Evolutionary conservation across 2,113 vertebrate genomes (phyloP), one percentile per base, ranked within the genome.

Genomic region (Alaudala cheleensis): DNA sequence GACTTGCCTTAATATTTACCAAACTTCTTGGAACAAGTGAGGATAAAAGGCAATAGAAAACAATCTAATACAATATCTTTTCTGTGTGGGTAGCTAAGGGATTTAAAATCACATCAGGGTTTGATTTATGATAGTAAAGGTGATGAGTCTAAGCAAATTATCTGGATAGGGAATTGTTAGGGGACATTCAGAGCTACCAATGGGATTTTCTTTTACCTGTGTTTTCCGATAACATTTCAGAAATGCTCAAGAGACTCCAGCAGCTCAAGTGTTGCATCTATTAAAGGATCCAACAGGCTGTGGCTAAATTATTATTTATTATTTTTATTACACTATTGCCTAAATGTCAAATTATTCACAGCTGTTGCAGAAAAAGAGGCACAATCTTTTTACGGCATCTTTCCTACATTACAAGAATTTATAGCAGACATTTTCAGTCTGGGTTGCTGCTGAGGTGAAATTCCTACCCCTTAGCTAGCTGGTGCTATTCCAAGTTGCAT

Each of bases 301-400:
- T 64, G 22, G 42, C 21, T 62, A 83, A 83, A 90, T 94, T 93
- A 93, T 94, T 96, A 90, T 96, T 95, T 96, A 78, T 96, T 94
- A 88, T 96, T 96, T 96, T 95, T 94, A 93, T 95, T 95, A 86
- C 49, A 67, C 60, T 90, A 28, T 86, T 45, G 51, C 82, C 82
- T 95, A 97, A 96, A 96, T 94, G 96, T 93, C 94, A 96, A 86
- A 93, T 94, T 94, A 96, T 92, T 94, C 95, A 84, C 79, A 96
- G 76, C 82, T 88, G 76, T 86, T 92, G 40, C 69, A 44, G 56
- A 67, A 83, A 56, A 90, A 86, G 86, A 61, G 37, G 79, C 51
- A 57, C 20, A 50, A 17, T 81, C 54, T 82, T 85, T 91, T 91
- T 60, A 45, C 1, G 12, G 69, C 80, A 47, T 78, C 72, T 83